phyloP scores from a whole-genome alignment of 1,140 invertebrate species.

The Drosophila elegans region DNA sequence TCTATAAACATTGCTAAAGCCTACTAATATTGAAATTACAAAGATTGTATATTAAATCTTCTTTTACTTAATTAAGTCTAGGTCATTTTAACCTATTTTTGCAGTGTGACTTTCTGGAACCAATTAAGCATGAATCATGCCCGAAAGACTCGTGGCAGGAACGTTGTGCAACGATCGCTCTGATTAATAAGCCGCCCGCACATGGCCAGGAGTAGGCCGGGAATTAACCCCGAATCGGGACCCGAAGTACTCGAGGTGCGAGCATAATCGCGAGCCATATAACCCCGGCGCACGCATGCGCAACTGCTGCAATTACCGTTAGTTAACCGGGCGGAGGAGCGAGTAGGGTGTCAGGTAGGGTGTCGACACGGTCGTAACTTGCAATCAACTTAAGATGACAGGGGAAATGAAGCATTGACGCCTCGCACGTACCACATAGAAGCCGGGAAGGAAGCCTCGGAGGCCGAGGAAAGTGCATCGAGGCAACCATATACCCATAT shows the following conservation, averaged over 20 bases:
- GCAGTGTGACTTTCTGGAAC: slow-evolving; percentile 27
- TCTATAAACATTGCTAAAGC: no score
- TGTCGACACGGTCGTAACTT: slow-evolving; percentile 84
- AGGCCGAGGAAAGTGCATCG: slow-evolving; percentile 54
- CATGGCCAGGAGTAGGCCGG: slow-evolving; percentile 27
- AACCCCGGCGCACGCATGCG: slow-evolving; percentile 55
- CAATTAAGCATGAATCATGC: slow-evolving; percentile 82
- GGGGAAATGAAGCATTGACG: slow-evolving; percentile 85
- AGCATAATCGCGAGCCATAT: slow-evolving; percentile 11
- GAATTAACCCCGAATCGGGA: slow-evolving; percentile 36
- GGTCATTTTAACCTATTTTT: not conserved
- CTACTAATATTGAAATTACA: no score
- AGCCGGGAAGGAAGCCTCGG: slow-evolving; percentile 44
- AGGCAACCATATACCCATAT: not conserved
- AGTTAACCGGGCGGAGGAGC: slow-evolving; percentile 44
- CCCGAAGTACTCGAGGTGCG: not conserved
- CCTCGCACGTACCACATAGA: slow-evolving; percentile 77
- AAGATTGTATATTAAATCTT: no score
- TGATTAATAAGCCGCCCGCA: slow-evolving; percentile 77
- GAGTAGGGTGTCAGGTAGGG: slow-evolving; percentile 61
- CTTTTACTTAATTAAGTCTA: no score
- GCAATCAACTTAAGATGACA: slow-evolving; percentile 85
- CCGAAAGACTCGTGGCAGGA: slow-evolving; percentile 35
- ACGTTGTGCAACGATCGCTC: slow-evolving; percentile 54
- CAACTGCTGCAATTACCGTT: slow-evolving; percentile 61